Evolutionary conservation across 2,797 vertebrate genomes (phyloP), one percentile per base, ranked within the genome.

Genomic region (Brachyalestes nurse): DNA sequence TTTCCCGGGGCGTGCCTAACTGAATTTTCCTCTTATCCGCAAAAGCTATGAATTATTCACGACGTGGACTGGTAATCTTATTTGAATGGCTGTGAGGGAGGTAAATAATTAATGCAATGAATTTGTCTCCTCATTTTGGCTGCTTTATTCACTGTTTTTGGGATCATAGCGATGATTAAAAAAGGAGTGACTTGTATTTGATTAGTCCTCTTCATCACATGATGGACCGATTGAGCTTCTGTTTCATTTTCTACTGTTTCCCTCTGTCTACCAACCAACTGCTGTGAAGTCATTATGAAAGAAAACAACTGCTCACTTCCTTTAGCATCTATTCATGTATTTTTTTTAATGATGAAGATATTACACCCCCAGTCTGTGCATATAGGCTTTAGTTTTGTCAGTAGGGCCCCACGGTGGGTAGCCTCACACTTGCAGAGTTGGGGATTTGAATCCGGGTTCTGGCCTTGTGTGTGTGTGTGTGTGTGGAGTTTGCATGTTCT

Each of bases 21-120:
- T 49, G 25, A 67, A 80, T 49, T 25, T 69, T 42, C 8, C 8
- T 57, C 28, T 28, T 28, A 55, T 8, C 71, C 1, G 23, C 42
- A 61, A 70, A 57, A 23, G 19, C 25, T 19, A 70, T 81, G 34
- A 62, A 81, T 70, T 42, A 81, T 81, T 81, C 71, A 81, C 57
- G 17, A 13, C 10, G 49, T 66, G 57, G 42, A 28, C 64, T 61
- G 42, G 60, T 81, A 69, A 75, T 75, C 79, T 81, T 69, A 70
- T 81, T 81, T 69, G 64, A 75, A 47, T 38, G 53, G 64, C 78
- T 65, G 49, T 47, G 72, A 67, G 49, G 42, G 25, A n/a, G 53
- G 62, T 80, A 38, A 80, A 75, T 80, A 75, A 75, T 80, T 75
- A 34, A 75, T 75, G 65, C n/a, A 23, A 10, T 38, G 42, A 61